Percentiles rank a stretch among this genome's conserved stretches.
Evolutionary conservation across 2,797 vertebrate species (phyloP).

Genomic region (Valencia hispanica): DNA sequence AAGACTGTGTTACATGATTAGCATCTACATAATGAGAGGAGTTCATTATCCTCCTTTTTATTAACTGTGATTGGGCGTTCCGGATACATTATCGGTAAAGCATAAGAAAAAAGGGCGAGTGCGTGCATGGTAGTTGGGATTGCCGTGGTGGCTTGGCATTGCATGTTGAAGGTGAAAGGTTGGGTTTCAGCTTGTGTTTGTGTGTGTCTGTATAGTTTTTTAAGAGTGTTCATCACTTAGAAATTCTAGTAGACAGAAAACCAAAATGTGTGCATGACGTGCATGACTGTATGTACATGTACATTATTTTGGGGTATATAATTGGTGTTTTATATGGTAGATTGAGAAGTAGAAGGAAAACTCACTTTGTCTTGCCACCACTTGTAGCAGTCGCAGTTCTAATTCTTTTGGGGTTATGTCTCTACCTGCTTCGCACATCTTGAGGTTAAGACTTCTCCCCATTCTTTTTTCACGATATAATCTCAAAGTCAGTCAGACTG

Average conservation of each 20-base stretch:
- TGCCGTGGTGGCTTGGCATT: slow-evolving; percentile 16
- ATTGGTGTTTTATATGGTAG: background rate
- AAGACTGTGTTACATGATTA: slow-evolving; percentile 77
- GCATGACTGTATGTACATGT: background rate
- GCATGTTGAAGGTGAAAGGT: slow-evolving; percentile 5
- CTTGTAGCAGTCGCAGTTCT: background rate
- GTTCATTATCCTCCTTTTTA: slow-evolving; percentile 74
- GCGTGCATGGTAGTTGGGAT: slow-evolving; percentile 45
- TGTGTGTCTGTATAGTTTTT: background rate
- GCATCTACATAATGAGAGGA: slow-evolving; percentile 73
- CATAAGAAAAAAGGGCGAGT: slow-evolving; percentile 17
- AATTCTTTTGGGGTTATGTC: background rate
- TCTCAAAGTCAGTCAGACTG: background rate
- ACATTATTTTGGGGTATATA: background rate
- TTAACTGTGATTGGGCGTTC: slow-evolving; percentile 66
- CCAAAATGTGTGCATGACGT: background rate
- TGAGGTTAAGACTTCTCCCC: background rate
- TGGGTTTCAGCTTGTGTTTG: background rate
- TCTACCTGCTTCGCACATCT: background rate
- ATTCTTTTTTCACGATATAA: background rate
- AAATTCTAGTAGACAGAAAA: background rate
- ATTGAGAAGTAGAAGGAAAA: background rate
- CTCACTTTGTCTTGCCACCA: background rate
- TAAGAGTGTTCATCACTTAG: background rate
- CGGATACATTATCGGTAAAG: slow-evolving; percentile 44